Conservation (phyloP, 2,113 vertebrate species). For the Hippolais icterina region DNA sequence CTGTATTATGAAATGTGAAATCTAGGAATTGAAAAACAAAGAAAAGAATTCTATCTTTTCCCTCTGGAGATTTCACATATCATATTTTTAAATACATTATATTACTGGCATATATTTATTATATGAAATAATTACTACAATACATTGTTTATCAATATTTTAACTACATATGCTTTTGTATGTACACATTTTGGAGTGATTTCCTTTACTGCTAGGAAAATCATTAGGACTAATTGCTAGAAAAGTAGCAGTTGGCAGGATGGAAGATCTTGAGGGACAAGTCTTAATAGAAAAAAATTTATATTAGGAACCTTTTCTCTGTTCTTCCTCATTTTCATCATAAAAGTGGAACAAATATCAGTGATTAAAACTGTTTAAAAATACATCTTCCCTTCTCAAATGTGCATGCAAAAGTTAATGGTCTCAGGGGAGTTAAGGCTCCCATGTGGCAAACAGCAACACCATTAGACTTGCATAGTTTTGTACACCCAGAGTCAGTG, state of each 20-base stretch:
- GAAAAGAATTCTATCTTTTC: neutral
- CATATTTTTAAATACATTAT: neutral
- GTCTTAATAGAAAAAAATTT: neutral
- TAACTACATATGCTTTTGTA: neutral
- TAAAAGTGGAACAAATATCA: neutral
- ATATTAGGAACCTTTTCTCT: neutral
- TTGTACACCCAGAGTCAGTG: neutral
- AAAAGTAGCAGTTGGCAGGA: neutral
- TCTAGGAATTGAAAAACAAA: neutral
- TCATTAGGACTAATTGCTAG: neutral
- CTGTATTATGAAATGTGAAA: neutral
- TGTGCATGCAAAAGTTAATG: neutral
- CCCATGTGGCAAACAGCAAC: neutral
- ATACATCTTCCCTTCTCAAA: neutral
- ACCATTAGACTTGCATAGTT: neutral
- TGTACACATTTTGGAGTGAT: neutral
- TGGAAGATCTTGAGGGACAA: neutral
- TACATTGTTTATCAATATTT: neutral
- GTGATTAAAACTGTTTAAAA: neutral
- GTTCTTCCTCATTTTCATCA: neutral
- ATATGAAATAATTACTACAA: neutral
- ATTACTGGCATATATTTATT: neutral
- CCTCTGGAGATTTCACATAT: neutral
- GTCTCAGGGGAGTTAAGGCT: neutral
- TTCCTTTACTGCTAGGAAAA: neutral